A percentile compares a stretch with the other conserved stretches of the same genome.
These are phyloP conservation scores for Agelas oroides DNA, from an alignment of 37 sponge, comb jelly and placozoan genomes.

Conservation along the genomic window DNA sequence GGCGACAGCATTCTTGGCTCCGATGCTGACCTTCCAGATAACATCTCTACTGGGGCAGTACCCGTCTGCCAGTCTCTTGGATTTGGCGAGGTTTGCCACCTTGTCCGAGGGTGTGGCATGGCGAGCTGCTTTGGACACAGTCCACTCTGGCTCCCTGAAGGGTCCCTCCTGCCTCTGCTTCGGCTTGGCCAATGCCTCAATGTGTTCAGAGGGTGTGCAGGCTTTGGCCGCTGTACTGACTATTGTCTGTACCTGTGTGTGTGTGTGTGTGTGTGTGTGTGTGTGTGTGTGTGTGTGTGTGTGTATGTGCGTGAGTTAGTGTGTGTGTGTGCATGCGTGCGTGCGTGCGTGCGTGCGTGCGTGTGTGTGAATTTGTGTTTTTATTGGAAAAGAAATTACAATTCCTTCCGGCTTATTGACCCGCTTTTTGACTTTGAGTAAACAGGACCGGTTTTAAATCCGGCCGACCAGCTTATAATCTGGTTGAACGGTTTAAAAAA, in stretches of 20 bases:
- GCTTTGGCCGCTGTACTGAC: constrained; percentile 68
- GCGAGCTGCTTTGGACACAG: constrained; percentile 50
- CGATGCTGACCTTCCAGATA: constrained; percentile 75
- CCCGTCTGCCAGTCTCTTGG: constrained; percentile 83
- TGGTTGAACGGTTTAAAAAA: no score
- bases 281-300: constrained; percentile 46
- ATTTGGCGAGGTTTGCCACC: constrained; percentile 70
- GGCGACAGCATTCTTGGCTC: constrained; percentile 75
- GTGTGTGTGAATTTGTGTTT: no score
- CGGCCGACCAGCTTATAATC: no score
- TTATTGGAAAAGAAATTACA: no score
- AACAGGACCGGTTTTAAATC: no score
- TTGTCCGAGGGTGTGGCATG: constrained; percentile 75
- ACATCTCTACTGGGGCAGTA: constrained; percentile 80
- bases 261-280: constrained; percentile 41
- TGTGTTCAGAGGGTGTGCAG: constrained; percentile 45
- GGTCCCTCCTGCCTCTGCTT: constrained; percentile 73
- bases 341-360: constrained; percentile 35
- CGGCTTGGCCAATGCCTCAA: constrained; percentile 64
- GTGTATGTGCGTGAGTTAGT: no score
- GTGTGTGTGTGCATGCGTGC: constrained; percentile 25
- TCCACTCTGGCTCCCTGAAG: constrained; percentile 86
- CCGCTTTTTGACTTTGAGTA: no score
- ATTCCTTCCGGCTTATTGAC: no score
- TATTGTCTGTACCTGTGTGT: constrained; percentile 72